Percentiles rank a stretch among this genome's conserved stretches.
Conservation (phyloP, 2,888 invertebrate species). For the Prosapia bicincta region DNA sequence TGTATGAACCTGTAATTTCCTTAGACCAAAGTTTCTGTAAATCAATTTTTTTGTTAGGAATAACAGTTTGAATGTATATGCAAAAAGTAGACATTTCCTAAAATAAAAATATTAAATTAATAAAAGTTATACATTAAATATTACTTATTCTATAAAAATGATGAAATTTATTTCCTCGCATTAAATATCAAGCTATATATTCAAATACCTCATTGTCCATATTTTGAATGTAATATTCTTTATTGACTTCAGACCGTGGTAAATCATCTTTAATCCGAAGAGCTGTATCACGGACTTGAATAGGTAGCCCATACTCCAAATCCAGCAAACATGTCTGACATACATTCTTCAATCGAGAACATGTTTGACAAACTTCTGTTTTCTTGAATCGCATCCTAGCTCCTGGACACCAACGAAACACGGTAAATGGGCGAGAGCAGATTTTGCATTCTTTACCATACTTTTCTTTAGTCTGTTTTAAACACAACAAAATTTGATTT, state of each 20-base stretch:
- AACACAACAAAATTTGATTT: neutral
- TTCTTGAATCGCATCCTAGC: constrained; percentile 94
- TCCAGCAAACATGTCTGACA: constrained; percentile 95
- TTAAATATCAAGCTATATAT: too few species aligned
- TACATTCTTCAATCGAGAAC: constrained; percentile 90
- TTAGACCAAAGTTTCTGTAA: too few species aligned
- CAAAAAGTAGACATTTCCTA: too few species aligned
- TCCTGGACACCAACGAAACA: constrained; percentile 96
- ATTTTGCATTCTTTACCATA: constrained; percentile 97
- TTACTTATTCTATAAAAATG: too few species aligned
- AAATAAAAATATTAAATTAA: too few species aligned
- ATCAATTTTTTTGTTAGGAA: too few species aligned
- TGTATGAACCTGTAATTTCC: too few species aligned
- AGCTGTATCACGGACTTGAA: constrained; percentile 88
- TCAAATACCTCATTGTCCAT: constrained; percentile 74
- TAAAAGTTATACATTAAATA: too few species aligned
- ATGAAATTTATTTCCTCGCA: too few species aligned
- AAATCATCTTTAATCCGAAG: constrained; percentile 86
- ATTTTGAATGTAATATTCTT: constrained; percentile 91
- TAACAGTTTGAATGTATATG: too few species aligned
- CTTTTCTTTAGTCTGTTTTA: constrained; percentile 79
- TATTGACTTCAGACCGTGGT: constrained; percentile 91
- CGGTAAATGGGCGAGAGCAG: constrained; percentile 90
- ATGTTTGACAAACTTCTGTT: constrained; percentile 95
- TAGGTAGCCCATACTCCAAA: constrained; percentile 85